These are phyloP conservation scores for Xyrichtys novacula DNA, from an alignment of 2,797 vertebrate species.

Conservation along the genomic window DNA sequence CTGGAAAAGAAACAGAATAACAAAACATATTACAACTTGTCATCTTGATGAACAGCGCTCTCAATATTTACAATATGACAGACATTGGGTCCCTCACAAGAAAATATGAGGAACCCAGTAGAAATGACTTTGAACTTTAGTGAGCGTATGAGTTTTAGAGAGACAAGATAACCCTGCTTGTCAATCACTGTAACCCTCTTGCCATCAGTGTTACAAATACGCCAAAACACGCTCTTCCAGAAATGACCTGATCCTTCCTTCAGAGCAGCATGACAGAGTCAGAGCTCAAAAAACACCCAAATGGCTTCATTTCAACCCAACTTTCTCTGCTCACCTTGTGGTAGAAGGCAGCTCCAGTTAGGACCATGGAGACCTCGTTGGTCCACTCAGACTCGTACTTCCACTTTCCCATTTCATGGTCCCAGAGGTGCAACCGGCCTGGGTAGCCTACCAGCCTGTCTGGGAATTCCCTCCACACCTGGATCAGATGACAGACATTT, in stretches of 20 bases:
- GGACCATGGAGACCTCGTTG: constrained; percentile 99
- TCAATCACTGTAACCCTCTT: constrained; percentile 38
- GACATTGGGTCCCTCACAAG: constrained; percentile 17
- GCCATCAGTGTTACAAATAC: constrained; percentile 2
- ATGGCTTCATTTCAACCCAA: constrained; percentile 3
- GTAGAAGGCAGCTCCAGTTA: constrained; percentile 98
- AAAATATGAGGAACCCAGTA: constrained; percentile 20
- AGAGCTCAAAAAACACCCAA: constrained; percentile 1
- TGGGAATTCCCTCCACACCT: constrained; percentile 99
- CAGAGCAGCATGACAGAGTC: background rate
- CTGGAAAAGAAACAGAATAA: constrained; percentile 77
- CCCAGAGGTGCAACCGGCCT: constrained; percentile 97
- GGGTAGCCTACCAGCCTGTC: constrained; percentile 98
- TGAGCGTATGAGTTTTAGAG: constrained; percentile 40
- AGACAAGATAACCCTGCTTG: constrained; percentile 52
- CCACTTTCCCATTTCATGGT: constrained; percentile 99
- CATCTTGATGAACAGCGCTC: background rate
- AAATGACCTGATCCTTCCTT: background rate
- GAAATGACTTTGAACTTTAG: constrained; percentile 36
- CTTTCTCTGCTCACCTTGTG: constrained; percentile 89
- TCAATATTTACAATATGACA: constrained; percentile 7
- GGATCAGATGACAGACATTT: constrained; percentile 43
- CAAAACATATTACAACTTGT: constrained; percentile 6
- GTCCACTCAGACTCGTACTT: constrained; percentile 99
- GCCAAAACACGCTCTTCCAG: constrained; percentile 1